Evolutionary conservation across 2,888 invertebrate genomes (phyloP).

Genomic region (Auanema freiburgensis): DNA sequence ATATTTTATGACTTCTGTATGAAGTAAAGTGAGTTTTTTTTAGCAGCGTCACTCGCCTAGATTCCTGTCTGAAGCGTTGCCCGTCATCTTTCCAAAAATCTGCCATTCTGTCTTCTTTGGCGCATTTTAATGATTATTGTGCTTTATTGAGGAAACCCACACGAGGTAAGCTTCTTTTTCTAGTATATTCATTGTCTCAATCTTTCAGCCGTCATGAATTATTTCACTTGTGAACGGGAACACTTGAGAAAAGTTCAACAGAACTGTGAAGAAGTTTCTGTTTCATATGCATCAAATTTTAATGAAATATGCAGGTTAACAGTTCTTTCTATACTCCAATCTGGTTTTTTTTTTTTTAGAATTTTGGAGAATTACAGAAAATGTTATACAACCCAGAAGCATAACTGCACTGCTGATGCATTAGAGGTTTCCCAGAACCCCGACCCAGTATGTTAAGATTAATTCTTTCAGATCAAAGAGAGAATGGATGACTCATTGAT

Average conservation of each 20-base stretch:
- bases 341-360: not conserved
- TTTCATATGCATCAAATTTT: not conserved
- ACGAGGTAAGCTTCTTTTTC: not conserved
- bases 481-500: slow-evolving; percentile 5
- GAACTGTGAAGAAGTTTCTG: not conserved
- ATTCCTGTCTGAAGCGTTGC: not conserved
- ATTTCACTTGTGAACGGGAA: slow-evolving; percentile 1
- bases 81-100: not conserved
- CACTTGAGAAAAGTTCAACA: not conserved
- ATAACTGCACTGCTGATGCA: not conserved
- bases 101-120: not conserved
- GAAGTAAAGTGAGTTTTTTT: not conserved
- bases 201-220: not conserved
- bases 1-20: not conserved
- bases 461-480: not conserved
- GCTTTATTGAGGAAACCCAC: not conserved
- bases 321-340: too few species aligned
- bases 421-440: not conserved
- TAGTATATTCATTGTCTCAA: not conserved
- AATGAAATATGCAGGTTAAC: slow-evolving; percentile 3
- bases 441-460: not conserved
- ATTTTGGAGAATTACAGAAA: not conserved
- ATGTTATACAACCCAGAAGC: not conserved
- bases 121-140: slow-evolving; percentile 2
- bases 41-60: not conserved